Base-by-base conservation (phyloP, 92 coral and sea anemone genomes). In the Epizoanthus stellaris region DNA sequence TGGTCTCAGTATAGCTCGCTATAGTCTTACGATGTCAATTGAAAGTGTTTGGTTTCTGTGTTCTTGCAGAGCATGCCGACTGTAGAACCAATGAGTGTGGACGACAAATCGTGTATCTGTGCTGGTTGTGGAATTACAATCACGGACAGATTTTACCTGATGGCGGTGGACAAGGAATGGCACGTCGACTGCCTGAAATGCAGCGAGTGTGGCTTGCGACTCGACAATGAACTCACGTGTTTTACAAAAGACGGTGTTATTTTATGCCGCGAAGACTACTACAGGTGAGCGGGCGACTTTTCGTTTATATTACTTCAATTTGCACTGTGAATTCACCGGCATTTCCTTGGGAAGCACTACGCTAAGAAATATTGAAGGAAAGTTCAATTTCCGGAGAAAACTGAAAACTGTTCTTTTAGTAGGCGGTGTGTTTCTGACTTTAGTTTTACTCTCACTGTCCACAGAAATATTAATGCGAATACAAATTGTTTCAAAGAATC, bases 81-180 rank as follows among this genome's bases (percentile, higher is more conserved):
- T 45, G 94, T 88, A 14, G 93, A 90, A 34, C 93, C 93, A 49
- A 89, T 94, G 86, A 87, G 70, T 57, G 86, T 73, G 75, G 86
- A 87, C 17, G 95, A 91, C 73, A 91, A 89, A 43, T 75, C 73
- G 59, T 92, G 91, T 16, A 70, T 92, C 34, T 96, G 99, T 61
- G 96, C 96, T 17, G 99, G 99, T 52, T 96, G 99, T 81, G 99
- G 96, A 2, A 75, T 87, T 5, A 77, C 87, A 66, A 96, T 96
- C 71, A 86, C 84, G 38, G 99, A 96, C 67, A 95, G 98, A 45
- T 96, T 89, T 72, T 96, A 92, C 89, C 68, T 96, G 67, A 83
- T 96, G 92, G 99, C 98, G 20, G 98, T 95, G 12, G 98, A 94
- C 42, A 85, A 90, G 36, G 90, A 90, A 52, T 96, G 99, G 99